Evolutionary conservation across 1,140 invertebrate genomes (phyloP).

Genomic region (Cyphomyrmex costatus): DNA sequence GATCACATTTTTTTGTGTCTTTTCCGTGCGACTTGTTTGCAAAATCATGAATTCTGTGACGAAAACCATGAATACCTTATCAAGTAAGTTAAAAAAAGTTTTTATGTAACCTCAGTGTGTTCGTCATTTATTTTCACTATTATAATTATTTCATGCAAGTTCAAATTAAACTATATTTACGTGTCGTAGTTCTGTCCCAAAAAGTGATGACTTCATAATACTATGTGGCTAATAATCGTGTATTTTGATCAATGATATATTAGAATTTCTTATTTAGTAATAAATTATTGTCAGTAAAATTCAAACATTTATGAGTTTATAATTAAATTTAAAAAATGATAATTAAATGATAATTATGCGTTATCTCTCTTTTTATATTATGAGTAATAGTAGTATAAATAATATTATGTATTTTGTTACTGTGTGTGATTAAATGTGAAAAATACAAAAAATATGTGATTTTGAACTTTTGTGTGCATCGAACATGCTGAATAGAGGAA

Average conservation of each 20-base stretch:
- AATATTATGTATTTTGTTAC: not conserved
- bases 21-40: not conserved
- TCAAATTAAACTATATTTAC: not conserved
- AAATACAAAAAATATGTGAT: not conserved
- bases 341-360: not conserved
- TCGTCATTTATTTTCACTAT: too few species aligned
- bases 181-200: not conserved
- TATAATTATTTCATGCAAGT: too few species aligned
- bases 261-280: not conserved
- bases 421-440: not conserved
- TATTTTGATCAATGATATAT: slow-evolving; percentile 4
- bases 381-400: not conserved
- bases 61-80: not conserved
- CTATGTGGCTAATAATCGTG: not conserved
- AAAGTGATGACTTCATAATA: not conserved
- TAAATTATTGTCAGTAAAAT: not conserved
- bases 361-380: not conserved
- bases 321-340: slow-evolving; percentile 7
- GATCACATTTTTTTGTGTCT: slow-evolving; percentile 1
- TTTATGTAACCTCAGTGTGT: too few species aligned
- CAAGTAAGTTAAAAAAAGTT: slow-evolving; percentile 27
- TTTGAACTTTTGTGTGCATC: not conserved
- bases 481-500: not conserved
- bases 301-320: not conserved
- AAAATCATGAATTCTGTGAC: not conserved